phyloP scores from a whole-genome alignment of 2,797 vertebrate species.

The Gadopsis marmoratus region DNA sequence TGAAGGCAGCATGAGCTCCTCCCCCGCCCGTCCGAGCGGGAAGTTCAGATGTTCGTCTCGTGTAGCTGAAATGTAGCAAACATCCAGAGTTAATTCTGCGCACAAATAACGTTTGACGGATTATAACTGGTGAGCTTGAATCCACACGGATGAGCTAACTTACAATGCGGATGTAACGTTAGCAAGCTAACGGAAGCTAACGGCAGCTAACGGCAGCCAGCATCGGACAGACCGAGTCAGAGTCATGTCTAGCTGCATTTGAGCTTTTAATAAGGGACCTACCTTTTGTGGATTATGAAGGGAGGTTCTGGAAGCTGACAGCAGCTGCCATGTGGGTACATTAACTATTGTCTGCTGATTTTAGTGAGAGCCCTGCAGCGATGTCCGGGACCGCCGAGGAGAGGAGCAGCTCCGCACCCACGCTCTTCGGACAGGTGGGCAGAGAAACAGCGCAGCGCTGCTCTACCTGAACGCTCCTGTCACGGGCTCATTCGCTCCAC shows the following conservation, averaged over 20 bases:
- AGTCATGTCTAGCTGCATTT: not conserved
- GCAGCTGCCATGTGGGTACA: no score
- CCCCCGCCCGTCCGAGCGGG: slow-evolving; percentile 60
- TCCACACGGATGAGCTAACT: not conserved
- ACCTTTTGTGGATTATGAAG: accelerated
- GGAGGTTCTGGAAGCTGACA: not conserved
- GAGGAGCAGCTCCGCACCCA: slow-evolving; percentile 33
- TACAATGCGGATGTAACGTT: not conserved
- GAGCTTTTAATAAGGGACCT: not conserved
- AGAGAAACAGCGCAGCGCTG: no score
- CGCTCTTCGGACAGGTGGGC: slow-evolving; percentile 76
- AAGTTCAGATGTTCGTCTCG: slow-evolving; percentile 43
- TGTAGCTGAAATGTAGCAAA: not conserved
- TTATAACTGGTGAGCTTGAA: slow-evolving; percentile 11
- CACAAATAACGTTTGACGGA: accelerated
- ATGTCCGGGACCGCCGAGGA: slow-evolving; percentile 61
- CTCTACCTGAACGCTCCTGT: not conserved
- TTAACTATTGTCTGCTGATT: not conserved
- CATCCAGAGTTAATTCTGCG: not conserved
- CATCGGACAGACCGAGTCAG: no score
- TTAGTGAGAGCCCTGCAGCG: slow-evolving; percentile 1
- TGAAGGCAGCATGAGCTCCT: slow-evolving; percentile 55
- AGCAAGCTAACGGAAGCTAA: not conserved
- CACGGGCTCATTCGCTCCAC: not conserved
- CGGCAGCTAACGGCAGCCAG: no score